phyloP scores from a whole-genome alignment of 2,888 invertebrate species.

The Amiota communis region DNA sequence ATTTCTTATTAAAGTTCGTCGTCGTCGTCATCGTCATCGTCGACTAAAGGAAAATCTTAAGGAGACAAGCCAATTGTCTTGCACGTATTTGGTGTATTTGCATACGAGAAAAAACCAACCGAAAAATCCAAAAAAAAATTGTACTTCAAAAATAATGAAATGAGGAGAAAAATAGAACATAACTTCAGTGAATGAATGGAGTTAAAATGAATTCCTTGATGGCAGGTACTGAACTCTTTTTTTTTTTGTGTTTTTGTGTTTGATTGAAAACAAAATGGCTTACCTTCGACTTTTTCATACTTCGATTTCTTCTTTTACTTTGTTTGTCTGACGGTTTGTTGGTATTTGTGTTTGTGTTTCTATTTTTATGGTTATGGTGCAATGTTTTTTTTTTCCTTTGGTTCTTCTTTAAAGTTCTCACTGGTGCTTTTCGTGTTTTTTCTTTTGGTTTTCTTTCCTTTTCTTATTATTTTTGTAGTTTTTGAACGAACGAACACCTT shows the following conservation, averaged over 20 bases:
- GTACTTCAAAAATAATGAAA: too few species aligned
- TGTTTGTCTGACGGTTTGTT: slow-evolving; percentile 20
- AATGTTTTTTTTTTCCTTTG: slow-evolving; percentile 41
- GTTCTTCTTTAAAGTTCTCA: slow-evolving; percentile 27
- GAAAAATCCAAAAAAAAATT: neutral
- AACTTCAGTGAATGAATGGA: neutral
- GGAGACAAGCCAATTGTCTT: slow-evolving; percentile 37
- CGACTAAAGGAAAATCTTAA: too few species aligned
- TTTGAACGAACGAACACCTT: slow-evolving; percentile 49
- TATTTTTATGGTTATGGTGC: slow-evolving; percentile 48
- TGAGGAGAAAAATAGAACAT: too few species aligned
- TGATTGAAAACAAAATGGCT: too few species aligned
- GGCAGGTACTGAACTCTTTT: slow-evolving; percentile 15
- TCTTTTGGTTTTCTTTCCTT: slow-evolving; percentile 33
- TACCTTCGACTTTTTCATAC: slow-evolving; percentile 31
- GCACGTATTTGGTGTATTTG: slow-evolving; percentile 47
- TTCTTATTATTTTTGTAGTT: slow-evolving; percentile 30
- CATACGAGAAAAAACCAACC: slow-evolving; percentile 35
- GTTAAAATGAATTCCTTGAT: neutral
- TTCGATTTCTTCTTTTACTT: slow-evolving; percentile 42
- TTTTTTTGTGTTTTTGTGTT: slow-evolving; percentile 20
- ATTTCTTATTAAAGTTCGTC: too few species aligned
- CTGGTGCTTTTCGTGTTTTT: slow-evolving; percentile 35
- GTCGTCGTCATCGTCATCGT: too few species aligned
- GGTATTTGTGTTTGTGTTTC: slow-evolving; percentile 50